A percentile compares a stretch with the other conserved stretches of the same genome.
phyloP scores from a whole-genome alignment of 2,797 vertebrate genomes.

The Gambelia wislizenii region DNA sequence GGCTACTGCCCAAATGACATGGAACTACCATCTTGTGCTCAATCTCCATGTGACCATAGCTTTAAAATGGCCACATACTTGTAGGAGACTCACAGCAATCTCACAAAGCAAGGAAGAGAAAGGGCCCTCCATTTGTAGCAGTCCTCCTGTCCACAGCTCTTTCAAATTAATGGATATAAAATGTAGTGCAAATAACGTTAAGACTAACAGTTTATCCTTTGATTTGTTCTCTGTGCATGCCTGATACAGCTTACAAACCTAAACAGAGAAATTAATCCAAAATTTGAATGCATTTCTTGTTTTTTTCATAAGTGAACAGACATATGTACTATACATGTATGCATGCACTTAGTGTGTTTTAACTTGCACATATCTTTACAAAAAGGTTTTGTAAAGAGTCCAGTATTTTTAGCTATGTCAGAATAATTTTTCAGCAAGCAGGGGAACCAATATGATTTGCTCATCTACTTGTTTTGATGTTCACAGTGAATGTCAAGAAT shows the following conservation, averaged over 20 bases:
- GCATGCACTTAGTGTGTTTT: background rate
- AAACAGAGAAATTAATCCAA: background rate
- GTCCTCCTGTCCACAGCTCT: background rate
- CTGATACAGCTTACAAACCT: background rate
- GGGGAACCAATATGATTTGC: conserved; percentile 48
- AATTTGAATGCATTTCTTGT: background rate
- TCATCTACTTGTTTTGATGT: conserved; percentile 71
- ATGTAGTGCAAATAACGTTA: background rate
- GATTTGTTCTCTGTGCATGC: background rate
- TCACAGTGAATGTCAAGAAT: conserved; percentile 67
- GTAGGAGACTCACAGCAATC: background rate
- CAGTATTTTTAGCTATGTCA: conserved; percentile 47
- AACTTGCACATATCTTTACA: accelerated
- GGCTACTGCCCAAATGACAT: background rate
- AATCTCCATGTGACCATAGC: background rate
- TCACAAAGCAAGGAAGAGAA: too few species aligned
- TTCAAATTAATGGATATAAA: background rate
- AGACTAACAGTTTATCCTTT: background rate
- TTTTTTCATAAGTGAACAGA: background rate
- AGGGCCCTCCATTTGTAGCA: background rate
- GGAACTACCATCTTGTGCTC: background rate
- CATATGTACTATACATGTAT: too few species aligned
- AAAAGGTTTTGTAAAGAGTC: background rate
- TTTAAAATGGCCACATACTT: background rate
- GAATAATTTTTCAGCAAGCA: conserved; percentile 57